Evolutionary conservation across 2,888 invertebrate species (phyloP).

Genomic region (Tetranychus piercei): DNA sequence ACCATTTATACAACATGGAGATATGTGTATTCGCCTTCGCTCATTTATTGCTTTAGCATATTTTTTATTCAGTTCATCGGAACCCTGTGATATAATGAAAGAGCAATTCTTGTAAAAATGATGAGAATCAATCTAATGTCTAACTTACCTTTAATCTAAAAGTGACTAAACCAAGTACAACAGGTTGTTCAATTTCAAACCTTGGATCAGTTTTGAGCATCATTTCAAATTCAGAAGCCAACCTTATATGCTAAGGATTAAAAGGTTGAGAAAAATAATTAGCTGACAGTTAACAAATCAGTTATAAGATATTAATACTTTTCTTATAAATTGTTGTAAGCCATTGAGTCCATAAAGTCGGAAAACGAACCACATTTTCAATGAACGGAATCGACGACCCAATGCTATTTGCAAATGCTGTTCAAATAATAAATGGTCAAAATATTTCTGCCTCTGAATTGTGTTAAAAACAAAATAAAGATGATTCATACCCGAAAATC

Average conservation of each 20-base stretch:
- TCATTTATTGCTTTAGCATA: conserved; percentile 67
- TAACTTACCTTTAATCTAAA: conserved; percentile 57
- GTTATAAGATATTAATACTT: conserved; percentile 33
- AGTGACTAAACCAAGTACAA: conserved; percentile 64
- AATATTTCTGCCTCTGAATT: neutral
- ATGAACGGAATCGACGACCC: conserved; percentile 76
- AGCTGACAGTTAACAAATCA: neutral
- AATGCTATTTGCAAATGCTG: conserved; percentile 93
- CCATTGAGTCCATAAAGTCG: conserved; percentile 82
- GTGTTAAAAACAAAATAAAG: conserved; percentile 6
- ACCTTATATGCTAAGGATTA: conserved; percentile 47
- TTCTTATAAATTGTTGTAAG: conserved; percentile 73
- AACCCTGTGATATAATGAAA: conserved; percentile 22
- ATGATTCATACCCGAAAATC: conserved; percentile 28
- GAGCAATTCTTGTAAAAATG: neutral
- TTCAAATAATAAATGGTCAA: neutral
- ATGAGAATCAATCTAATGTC: neutral
- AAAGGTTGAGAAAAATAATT: neutral
- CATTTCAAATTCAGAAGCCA: conserved; percentile 73
- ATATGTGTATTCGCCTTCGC: conserved; percentile 56
- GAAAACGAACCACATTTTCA: conserved; percentile 95
- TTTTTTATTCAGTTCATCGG: conserved; percentile 60
- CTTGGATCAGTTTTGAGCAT: conserved; percentile 59
- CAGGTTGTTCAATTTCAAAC: conserved; percentile 80
- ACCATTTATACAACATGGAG: conserved; percentile 68